Base-by-base conservation (phyloP, 2,797 vertebrate species). In the Odontamblyopus rebecca region DNA sequence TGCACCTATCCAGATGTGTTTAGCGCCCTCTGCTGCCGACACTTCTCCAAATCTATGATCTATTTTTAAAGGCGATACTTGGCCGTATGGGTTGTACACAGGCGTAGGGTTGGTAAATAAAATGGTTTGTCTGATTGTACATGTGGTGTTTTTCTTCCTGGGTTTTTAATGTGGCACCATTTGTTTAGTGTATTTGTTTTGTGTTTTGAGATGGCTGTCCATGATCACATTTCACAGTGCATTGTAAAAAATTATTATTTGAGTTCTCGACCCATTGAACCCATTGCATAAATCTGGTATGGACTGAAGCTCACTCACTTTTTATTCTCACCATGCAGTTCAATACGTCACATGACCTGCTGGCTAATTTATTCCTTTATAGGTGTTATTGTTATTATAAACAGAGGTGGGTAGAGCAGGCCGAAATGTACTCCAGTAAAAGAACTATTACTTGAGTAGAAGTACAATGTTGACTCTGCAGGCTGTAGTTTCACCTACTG, bases 31-130 rank as follows among this genome's bases (percentile, higher is more conserved):
- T 79, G 70, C 87, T 84, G 85, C 86, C 87, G 79, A 83, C 82
- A 83, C 85, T 85, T 87, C 86, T 88, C 87, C 80, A 80, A 76
- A 76, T 79, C 83, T 76, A 84, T 75, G 74, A 84, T 88, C 57
- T 60, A 60, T 29, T 86, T 78, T 82, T 72, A 68, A 51, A 79
- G 84, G 81, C 82, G 83, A 81, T 71, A 83, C 84, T 82, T 79
- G 72, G 83, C 87, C 78, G 84, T 85, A 62, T 83, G 86, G 86
- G 84, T 80, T 93, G 91, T 92, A 92, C 87, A 92, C 82, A 91
- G 79, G 79, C 87, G 85, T 89, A 92, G 93, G 92, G 83, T 91
- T 93, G 94, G 91, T 94, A 90, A 95, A 95, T 95, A 95, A 95
- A 95, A 90, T 60, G 85, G 79, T 90, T 92, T 89, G 86, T 94